Base-by-base conservation (phyloP, 92 coral and sea anemone genomes). In the Anthopleura xanthogrammica region DNA sequence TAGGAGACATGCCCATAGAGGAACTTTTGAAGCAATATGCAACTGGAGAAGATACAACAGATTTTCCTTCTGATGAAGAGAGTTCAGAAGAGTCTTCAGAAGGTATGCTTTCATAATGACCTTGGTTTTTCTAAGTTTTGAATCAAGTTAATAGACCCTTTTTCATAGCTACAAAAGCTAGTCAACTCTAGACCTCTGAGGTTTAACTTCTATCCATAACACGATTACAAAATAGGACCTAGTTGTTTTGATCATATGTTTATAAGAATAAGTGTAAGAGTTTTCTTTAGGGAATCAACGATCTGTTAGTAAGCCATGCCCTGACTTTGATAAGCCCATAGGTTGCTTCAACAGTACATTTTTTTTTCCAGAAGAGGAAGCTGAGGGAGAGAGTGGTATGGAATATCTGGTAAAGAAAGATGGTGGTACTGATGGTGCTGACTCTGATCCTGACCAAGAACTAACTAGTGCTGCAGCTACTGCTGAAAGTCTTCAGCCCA, bases 401-500 rank as follows among this genome's bases (percentile, higher is more conserved):
- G 98, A 97, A 89, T 89, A 87, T 68, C 90, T 95, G 41, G 84
- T 92, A 41, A 88, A 86, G 84, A 76, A 87, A 74, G 98, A 92
- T 42, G 84, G 88, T 36, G 72, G 24, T 60, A 41, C 70, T 2
- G 81, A 92, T 91, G 87, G 85, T 75, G 89, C 89, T 52, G 92
- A 92, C 64, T 83, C 92, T 71, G 90, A 90, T 58, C 99, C 99
- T 16, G 95, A 97, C 89, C 95, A 94, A 74, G 90, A 92, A 43
- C 89, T 97, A 65, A 94, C 95, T 75, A 93, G 93, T 87, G 99
- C 99, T 60, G 99, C 99, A 65, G 99, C 99, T 24, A 97, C 99
- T 70, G 99, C 99, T n/a, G 98, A 97, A 89, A 97, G 99, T 79
- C 86, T 97, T 22, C 99, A 97, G 60, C 99, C 99, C 54, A 95